Evolutionary conservation across 2,888 invertebrate genomes (phyloP).

Genomic region (Latrodectus hesperus): DNA sequence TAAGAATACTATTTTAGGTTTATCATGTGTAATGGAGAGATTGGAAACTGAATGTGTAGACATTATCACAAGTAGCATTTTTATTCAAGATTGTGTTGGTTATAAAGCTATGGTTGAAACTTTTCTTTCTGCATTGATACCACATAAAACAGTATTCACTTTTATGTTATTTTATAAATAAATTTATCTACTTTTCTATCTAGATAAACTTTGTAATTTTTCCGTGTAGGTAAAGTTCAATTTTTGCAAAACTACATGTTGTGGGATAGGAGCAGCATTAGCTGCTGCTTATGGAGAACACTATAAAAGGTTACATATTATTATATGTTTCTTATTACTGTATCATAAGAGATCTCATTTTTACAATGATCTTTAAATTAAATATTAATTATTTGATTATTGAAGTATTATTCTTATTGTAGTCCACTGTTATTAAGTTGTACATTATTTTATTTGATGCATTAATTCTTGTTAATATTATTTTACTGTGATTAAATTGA

Average conservation of each 20-base stretch:
- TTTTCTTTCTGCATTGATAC: slow-evolving; percentile 20
- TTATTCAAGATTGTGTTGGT: slow-evolving; percentile 38
- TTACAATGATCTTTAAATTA: background rate
- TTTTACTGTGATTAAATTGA: too few relatives aligned
- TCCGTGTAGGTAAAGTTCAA: slow-evolving; percentile 38
- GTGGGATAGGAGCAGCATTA: slow-evolving; percentile 41
- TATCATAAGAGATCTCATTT: background rate
- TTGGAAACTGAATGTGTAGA: slow-evolving; percentile 8
- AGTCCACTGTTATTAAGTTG: background rate
- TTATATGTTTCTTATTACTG: background rate
- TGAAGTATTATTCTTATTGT: background rate
- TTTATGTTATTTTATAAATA: background rate
- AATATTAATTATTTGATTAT: background rate
- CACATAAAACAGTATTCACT: slow-evolving; percentile 22
- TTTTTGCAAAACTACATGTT: slow-evolving; percentile 14
- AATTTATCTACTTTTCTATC: background rate
- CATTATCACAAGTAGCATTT: slow-evolving; percentile 26
- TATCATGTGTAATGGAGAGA: slow-evolving; percentile 27
- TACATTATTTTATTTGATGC: too few relatives aligned
- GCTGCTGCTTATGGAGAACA: slow-evolving; percentile 17
- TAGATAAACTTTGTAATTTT: background rate
- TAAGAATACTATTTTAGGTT: slow-evolving; percentile 10
- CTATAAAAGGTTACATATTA: slow-evolving; percentile 15
- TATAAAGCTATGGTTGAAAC: slow-evolving; percentile 29
- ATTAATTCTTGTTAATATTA: too few relatives aligned